phyloP scores from a whole-genome alignment of 2,797 vertebrate genomes.

The Coluber constrictor region DNA sequence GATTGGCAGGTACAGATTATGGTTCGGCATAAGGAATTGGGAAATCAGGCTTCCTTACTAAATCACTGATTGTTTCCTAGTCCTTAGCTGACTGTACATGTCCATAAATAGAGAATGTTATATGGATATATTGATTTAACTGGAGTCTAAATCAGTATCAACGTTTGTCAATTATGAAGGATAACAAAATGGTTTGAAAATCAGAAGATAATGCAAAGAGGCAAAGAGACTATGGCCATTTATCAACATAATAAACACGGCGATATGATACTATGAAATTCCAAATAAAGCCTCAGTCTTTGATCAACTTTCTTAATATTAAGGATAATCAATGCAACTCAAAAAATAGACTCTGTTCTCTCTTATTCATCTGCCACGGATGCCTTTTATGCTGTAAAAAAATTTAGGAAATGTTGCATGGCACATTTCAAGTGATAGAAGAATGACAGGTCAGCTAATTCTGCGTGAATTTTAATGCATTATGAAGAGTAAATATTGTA shows the following conservation, averaged over 20 bases:
- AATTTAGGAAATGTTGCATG: not conserved
- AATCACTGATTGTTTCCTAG: not conserved
- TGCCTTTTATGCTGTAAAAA: not conserved
- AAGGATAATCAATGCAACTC: not conserved
- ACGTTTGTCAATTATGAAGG: not conserved
- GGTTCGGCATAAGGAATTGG: too few species aligned
- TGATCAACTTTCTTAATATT: not conserved
- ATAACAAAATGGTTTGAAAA: not conserved
- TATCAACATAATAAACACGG: not conserved
- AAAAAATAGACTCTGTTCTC: not conserved
- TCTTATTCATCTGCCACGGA: not conserved
- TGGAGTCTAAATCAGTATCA: not conserved
- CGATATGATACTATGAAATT: not conserved
- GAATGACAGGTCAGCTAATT: not conserved
- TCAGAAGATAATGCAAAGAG: not conserved
- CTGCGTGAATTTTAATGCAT: not conserved
- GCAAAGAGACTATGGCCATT: not conserved
- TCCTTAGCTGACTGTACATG: not conserved
- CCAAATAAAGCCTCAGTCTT: not conserved
- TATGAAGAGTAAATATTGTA: not conserved
- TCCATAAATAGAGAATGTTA: not conserved
- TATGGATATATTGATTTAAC: not conserved
- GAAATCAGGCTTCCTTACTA: not conserved
- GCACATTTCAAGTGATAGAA: not conserved
- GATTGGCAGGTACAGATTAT: not conserved